Base-by-base conservation (phyloP, 1,140 invertebrate genomes). In the Hirudo medicinalis region DNA sequence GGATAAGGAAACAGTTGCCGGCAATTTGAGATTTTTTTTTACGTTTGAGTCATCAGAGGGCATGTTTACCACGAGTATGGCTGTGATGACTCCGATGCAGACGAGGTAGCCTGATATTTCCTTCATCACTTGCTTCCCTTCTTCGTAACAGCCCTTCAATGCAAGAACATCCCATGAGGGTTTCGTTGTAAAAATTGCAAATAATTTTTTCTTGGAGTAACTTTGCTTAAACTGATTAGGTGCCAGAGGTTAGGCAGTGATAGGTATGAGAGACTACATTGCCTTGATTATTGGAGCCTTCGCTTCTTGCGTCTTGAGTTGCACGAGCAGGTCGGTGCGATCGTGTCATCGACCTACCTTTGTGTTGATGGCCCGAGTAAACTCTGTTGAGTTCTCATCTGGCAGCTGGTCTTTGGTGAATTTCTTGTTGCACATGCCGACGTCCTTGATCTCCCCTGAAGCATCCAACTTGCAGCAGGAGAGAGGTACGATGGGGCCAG, bases 121-220 rank as follows among this genome's bases (percentile, higher is more conserved):
- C 13, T 68, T 53, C 13, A 72, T 54, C 17, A 72, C 63, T 27
- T 15, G 9, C 20, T 53, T 72, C 19, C 71, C 71, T 29, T 40
- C 60, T 27, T 54, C 71, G 22, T 67, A 72, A 36, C 71, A 72
- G 13, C 71, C 71, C 71, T 71, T 20, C 32, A 36, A 36, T 36
- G 32, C 6, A 6, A 36, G 32, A 36, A 6, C 32, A 36, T 6
- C 32, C 32, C 2, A 36, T 36, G 32, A 36, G 32, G 32, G 32
- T 36, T 36, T 36, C 6, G 6, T 36, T 36, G 32, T 36, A 36
- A 36, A 36, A 2, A 36, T 36, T 36, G 32, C 2, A 6, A 36
- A 36, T 3, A 6, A 36, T 36, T 36, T 6, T 36, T 3, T 36
- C 32, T 3, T 36, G 32, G 32, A 49, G 43, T 49, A 49, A 49